Evolutionary conservation across 2,888 invertebrate genomes (phyloP).

Genomic region (Scaptomyza reducta): DNA sequence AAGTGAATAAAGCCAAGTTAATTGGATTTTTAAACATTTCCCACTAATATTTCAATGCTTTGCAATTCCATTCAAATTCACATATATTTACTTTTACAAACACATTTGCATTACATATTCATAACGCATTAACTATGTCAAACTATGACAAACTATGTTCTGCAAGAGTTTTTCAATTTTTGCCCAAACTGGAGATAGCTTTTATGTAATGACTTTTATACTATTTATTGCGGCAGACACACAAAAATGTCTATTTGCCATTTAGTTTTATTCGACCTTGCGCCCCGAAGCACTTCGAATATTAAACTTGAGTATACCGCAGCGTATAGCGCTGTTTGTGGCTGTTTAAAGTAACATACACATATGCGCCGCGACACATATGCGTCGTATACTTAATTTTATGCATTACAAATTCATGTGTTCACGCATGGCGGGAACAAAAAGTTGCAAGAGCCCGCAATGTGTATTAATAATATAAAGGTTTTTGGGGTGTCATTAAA

Average conservation of each 20-base stretch:
- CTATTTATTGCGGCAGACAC: conserved; percentile 29
- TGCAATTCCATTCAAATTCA: too few species aligned
- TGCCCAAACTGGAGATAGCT: conserved; percentile 3
- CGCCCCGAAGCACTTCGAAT: conserved; percentile 35
- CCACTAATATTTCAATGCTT: too few species aligned
- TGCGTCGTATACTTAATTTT: conserved; percentile 43
- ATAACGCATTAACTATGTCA: not conserved
- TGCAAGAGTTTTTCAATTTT: conserved; percentile 22
- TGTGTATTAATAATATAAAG: conserved; percentile 50
- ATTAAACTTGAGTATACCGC: conserved; percentile 35
- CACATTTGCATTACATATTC: not conserved
- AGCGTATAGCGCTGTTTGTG: conserved; percentile 9
- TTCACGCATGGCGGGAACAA: conserved; percentile 17
- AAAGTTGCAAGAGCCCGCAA: conserved; percentile 49
- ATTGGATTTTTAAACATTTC: too few species aligned
- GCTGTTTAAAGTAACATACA: conserved; percentile 13
- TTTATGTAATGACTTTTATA: conserved; percentile 12
- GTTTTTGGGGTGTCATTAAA: conserved; percentile 50
- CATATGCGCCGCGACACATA: not conserved
- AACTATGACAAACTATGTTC: not conserved
- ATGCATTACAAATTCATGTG: conserved; percentile 39
- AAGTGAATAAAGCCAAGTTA: too few species aligned
- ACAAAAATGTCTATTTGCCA: conserved; percentile 35
- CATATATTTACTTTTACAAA: not conserved
- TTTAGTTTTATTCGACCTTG: conserved; percentile 42